Evolutionary conservation across 2,888 invertebrate species (phyloP), one percentile per base, ranked within the genome.

Genomic region (Criorhina ranunculi): DNA sequence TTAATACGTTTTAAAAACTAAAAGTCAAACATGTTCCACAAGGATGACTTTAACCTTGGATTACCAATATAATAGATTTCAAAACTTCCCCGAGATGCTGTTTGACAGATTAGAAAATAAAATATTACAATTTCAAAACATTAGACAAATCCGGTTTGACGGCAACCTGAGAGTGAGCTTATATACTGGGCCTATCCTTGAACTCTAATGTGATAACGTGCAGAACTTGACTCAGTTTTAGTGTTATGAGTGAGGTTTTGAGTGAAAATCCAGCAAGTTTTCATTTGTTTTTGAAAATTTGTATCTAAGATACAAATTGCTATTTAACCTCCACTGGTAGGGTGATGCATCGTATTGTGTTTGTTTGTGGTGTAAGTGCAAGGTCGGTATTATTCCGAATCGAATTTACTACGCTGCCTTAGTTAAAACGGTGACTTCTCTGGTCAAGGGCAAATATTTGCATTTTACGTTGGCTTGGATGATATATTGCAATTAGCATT

Each of bases 101-200:
- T 9, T 11, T 3, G 15, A 59, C 1, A n/a, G 35, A 53, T 69
- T 9, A 44, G n/a, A 53, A 44, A 59, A 64, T 8, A 31, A 51
- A 59, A 46, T 46, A n/a, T 40, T 19, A 51, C 19, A 40, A 59
- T 42, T 29, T 31, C 37, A 12, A 72, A 72, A 66, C 72, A n/a
- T 31, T 70, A 69, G 60, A 46, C 2, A 40, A 78, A 73, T 79
- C 83, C 40, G 69, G 83, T 83, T 78, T 64, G 46, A 66, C 44
- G 62, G 60, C 46, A n/a, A 40, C 3, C 19, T 40, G 15, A 31
- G 69, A 67, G 57, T 62, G 67, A 44, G 19, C 62, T 37, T 35
- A 33, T 24, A 24, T 44, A 60, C 31, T 72, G 72, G 49, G 49
- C 40, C 53, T 69, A 83, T 83, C 83, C 83, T 83, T 83, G 83